Evolutionary conservation across 2,113 vertebrate genomes (phyloP).

Genomic region (Pseudorectes ferrugineus): DNA sequence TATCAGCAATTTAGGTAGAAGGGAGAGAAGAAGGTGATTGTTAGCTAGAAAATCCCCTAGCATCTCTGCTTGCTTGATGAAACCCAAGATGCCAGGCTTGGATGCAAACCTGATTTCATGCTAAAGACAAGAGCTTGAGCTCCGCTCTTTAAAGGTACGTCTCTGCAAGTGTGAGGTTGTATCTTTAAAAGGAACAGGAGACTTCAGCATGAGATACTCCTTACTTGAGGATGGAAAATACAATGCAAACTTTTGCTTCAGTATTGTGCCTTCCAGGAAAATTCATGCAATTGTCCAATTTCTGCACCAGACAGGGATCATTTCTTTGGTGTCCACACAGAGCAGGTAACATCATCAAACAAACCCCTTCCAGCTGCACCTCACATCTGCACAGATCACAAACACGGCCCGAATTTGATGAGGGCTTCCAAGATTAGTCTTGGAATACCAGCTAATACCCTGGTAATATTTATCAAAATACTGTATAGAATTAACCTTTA

Average conservation of each 20-base stretch:
- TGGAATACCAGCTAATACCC: background rate
- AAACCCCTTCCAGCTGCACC: background rate
- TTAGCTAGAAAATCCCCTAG: background rate
- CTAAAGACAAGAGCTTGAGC: background rate
- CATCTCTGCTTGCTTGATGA: background rate
- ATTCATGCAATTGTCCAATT: background rate
- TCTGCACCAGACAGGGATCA: background rate
- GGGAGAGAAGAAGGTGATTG: background rate
- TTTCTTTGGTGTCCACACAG: background rate
- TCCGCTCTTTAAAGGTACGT: background rate
- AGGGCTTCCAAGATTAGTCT: background rate
- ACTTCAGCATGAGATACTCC: background rate
- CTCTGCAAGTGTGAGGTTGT: accelerated
- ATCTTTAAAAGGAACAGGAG: background rate
- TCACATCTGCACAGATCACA: background rate
- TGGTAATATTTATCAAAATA: background rate
- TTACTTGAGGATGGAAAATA: background rate
- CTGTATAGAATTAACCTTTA: background rate
- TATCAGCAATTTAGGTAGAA: background rate
- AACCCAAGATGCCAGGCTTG: background rate
- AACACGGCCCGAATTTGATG: background rate
- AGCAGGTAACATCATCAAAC: background rate
- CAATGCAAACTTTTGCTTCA: background rate
- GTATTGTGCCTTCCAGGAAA: background rate
- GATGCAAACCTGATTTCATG: background rate